Evolutionary conservation across 2,797 vertebrate genomes (phyloP), one percentile per base, ranked within the genome.

Genomic region (Philypnodon macrostomus): DNA sequence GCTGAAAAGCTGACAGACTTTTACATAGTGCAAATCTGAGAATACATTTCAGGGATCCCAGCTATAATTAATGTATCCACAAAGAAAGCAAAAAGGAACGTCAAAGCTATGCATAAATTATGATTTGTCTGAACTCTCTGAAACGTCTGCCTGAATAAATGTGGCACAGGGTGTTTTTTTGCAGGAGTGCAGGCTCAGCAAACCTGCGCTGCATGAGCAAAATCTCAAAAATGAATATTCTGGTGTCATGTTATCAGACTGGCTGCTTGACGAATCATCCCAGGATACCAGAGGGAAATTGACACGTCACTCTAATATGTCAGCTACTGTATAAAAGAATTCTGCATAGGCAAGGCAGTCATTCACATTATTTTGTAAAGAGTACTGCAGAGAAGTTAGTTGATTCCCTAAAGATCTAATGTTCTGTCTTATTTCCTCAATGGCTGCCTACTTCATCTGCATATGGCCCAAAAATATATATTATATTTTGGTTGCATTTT

Each of bases 121-220:
- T 19, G 9, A 27, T 34, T 37, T 26, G 37, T 40, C 41, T 55
- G 14, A 61, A 51, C 23, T 31, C 14, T 4, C 2, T 27, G 35
- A 34, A 49, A 41, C 13, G 46, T 63, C 53, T 1, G 31, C 30
- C 51, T 58, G 10, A 59, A 64, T 57, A 50, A 71, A 60, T 35
- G 27, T 33, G 19, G 64, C 3, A 15, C 39, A 13, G 29, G 32
- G 8, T 52, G 41, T 35, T 44, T 58, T 45, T 46, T 14, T 64
- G 51, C 27, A 47, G 27, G 35, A 51, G 4, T 50, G 58, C 48
- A 10, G 0, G 13, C 52, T 64, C 61, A 67, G 56, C 70, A 68
- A 71, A 61, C 18, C 24, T 30, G 44, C 38, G 18, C 8, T 17
- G 59, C 47, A 55, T 65, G 35, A 49, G 49, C 17, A 60, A 42